Evolutionary conservation across 2,113 vertebrate species (phyloP).

Genomic region (Macrotis lagotis): DNA sequence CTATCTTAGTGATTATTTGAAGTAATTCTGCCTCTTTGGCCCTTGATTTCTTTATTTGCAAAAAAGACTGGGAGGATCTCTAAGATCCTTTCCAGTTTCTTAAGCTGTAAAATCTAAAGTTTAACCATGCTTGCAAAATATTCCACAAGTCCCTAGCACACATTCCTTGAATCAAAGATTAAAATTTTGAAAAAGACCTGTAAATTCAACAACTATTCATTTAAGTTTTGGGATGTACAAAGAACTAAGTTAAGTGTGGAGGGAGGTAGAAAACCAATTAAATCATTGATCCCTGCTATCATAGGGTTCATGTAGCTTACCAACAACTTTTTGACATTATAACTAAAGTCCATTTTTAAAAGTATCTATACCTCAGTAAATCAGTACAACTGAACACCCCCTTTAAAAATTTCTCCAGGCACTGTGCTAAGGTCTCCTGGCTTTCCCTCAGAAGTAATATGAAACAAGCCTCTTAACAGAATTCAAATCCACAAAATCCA

Average conservation of each 20-base stretch:
- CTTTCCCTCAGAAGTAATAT: no score
- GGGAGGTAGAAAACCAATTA: background rate
- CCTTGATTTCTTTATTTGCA: background rate
- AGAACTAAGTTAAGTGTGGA: background rate
- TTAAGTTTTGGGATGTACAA: background rate
- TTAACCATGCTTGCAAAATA: background rate
- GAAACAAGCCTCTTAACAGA: no score
- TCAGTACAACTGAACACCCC: no score
- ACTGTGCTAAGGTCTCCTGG: no score
- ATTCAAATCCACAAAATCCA: no score
- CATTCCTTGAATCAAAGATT: background rate
- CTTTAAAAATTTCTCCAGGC: no score
- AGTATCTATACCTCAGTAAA: no score
- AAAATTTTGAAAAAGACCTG: background rate
- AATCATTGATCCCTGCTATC: background rate
- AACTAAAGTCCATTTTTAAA: no score
- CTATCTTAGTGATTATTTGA: no score
- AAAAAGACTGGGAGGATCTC: background rate
- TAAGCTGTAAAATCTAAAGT: background rate
- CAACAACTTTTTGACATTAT: no score
- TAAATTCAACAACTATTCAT: slow-evolving; percentile 1
- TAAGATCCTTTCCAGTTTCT: background rate
- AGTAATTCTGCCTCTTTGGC: no score
- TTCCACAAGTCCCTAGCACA: no score
- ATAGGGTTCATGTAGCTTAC: background rate